Evolutionary conservation across 1,140 invertebrate genomes (phyloP).

Genomic region (Phortica variegata): DNA sequence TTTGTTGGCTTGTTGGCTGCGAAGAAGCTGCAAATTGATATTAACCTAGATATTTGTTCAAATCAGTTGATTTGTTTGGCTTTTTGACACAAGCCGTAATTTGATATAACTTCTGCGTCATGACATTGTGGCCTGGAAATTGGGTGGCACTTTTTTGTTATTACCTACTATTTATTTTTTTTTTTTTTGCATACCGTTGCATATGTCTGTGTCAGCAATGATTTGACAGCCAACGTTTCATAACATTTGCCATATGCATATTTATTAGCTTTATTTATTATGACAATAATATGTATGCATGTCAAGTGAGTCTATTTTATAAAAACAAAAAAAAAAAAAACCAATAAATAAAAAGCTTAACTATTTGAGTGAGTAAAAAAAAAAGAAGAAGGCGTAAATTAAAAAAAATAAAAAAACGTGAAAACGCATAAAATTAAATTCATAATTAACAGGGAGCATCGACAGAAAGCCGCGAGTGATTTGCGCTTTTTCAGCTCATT

Average conservation of each 20-base stretch:
- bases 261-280: no score
- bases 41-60: no score
- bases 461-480: slow-evolving; percentile 33
- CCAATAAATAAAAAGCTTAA: neutral
- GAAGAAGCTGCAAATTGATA: no score
- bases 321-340: slow-evolving; percentile 4
- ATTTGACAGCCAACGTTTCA: slow-evolving; percentile 18
- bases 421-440: slow-evolving; percentile 1
- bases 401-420: slow-evolving; percentile 4
- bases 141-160: slow-evolving; percentile 4
- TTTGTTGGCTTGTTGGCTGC: neutral
- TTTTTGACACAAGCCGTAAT: no score
- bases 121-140: neutral
- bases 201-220: slow-evolving; percentile 6
- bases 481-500: slow-evolving; percentile 54
- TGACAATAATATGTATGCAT: no score
- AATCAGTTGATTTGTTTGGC: no score
- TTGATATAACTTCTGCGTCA: no score
- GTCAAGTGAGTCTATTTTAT: slow-evolving; percentile 6
- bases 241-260: slow-evolving; percentile 26
- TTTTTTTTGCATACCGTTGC: slow-evolving; percentile 16
- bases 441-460: slow-evolving; percentile 1
- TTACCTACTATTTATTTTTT: neutral
- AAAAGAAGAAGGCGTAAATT: neutral
- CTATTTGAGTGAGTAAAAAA: neutral